Conservation (phyloP, 2,113 vertebrate genomes). For the Corythoichthys haematopterus region DNA sequence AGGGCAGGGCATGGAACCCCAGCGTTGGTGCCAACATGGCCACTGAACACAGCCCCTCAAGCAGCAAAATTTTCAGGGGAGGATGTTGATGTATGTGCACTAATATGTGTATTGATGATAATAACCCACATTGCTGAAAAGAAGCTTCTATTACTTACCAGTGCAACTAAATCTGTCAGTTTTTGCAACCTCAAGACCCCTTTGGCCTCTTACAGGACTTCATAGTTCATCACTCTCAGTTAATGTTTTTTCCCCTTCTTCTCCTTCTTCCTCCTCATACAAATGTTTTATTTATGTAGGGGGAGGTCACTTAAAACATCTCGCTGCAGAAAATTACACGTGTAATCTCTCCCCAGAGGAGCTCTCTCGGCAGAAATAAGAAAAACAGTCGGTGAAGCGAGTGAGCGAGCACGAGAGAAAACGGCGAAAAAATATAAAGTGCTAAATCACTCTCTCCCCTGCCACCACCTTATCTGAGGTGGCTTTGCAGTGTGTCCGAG, state of each 20-base stretch:
- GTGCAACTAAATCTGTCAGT: constrained; percentile 28
- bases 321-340: constrained; percentile 75
- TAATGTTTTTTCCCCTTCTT: constrained; percentile 32
- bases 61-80: constrained; percentile 63
- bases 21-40: constrained; percentile 57
- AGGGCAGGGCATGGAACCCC: constrained; percentile 51
- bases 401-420: constrained; percentile 39
- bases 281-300: constrained; percentile 68
- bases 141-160: constrained; percentile 21
- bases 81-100: neutral
- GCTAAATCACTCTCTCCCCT: constrained; percentile 66
- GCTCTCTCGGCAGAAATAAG: constrained; percentile 56
- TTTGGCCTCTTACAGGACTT: constrained; percentile 35
- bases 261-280: constrained; percentile 32
- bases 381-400: constrained; percentile 71
- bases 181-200: constrained; percentile 18
- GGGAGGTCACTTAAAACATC: constrained; percentile 68
- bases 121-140: constrained; percentile 9
- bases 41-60: constrained; percentile 64
- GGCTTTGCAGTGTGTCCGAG: constrained; percentile 53
- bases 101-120: neutral
- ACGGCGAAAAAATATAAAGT: constrained; percentile 50
- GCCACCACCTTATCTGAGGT: constrained; percentile 64
- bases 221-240: constrained; percentile 56
- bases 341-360: constrained; percentile 72